Evolutionary conservation across 2,113 vertebrate genomes (phyloP).

Genomic region (Rhineura floridana): DNA sequence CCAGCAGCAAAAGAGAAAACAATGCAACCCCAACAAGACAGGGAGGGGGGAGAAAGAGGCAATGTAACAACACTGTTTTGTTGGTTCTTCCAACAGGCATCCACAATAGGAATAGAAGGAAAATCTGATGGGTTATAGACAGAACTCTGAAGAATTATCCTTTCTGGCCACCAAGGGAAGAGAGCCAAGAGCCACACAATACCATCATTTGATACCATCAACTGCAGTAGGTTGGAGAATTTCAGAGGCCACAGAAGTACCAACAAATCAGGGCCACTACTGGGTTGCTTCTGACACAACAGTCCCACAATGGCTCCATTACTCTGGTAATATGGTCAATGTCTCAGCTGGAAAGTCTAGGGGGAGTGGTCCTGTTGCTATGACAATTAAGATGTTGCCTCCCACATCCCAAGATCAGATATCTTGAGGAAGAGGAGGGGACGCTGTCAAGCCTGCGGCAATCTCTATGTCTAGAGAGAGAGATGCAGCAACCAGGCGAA

Average conservation of each 20-base stretch:
- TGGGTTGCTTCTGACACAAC: too few relatives aligned
- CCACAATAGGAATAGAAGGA: not conserved
- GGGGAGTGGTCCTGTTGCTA: not conserved
- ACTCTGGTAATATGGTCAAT: not conserved
- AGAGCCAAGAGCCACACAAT: not conserved
- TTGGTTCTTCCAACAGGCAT: not conserved
- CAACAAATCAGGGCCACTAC: not conserved
- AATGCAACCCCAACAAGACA: slow-evolving; percentile 52
- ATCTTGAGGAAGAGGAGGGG: not conserved
- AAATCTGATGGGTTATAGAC: not conserved
- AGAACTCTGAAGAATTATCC: not conserved
- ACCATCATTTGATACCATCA: not conserved
- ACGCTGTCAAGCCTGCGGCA: too few relatives aligned
- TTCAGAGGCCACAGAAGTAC: not conserved
- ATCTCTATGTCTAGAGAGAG: too few relatives aligned
- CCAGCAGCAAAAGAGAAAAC: slow-evolving; percentile 26
- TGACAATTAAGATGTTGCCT: not conserved
- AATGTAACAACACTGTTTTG: not conserved
- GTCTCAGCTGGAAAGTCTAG: not conserved
- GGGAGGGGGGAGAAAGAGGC: slow-evolving; percentile 36
- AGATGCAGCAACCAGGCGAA: too few relatives aligned
- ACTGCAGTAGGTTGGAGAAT: not conserved
- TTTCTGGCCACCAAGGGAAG: not conserved
- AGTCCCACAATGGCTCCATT: too few relatives aligned
- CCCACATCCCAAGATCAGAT: not conserved